Percentiles rank a stretch among this genome's conserved stretches.
These are phyloP conservation scores for Salmo trutta DNA, from an alignment of 2,797 vertebrate species.

Conservation along the genomic window DNA sequence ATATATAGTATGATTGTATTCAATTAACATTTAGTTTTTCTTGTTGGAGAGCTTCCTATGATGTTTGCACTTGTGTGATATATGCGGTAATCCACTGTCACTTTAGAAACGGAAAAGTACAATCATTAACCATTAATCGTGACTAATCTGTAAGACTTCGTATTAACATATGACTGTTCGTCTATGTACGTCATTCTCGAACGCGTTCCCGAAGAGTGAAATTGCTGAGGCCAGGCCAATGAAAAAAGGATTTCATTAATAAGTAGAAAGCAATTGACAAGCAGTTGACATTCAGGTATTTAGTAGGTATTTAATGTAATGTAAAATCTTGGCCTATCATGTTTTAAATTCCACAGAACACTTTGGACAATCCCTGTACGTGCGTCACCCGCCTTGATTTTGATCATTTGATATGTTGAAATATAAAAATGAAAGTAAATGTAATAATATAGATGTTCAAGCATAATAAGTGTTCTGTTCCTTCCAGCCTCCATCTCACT, in stretches of 20 bases:
- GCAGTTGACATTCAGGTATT: constrained; percentile 6
- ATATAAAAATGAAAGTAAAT: not conserved
- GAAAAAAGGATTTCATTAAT: constrained; percentile 36
- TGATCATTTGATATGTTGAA: not conserved
- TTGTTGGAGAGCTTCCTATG: constrained; percentile 1
- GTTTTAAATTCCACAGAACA: constrained; percentile 15
- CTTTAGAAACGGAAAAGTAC: constrained; percentile 21
- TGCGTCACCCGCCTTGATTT: not conserved
- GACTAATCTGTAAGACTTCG: not conserved
- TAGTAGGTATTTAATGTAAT: constrained; percentile 1
- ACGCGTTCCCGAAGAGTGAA: not conserved
- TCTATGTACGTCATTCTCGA: constrained; percentile 18
- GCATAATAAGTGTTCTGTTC: not conserved
- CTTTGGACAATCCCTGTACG: not conserved
- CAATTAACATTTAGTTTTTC: constrained; percentile 15
- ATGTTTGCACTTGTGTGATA: constrained; percentile 8
- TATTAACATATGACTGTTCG: constrained; percentile 4
- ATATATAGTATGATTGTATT: constrained; percentile 16
- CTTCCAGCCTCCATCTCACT: not conserved
- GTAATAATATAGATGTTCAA: not conserved
- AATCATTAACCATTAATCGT: constrained; percentile 3
- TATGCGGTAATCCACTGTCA: constrained; percentile 18
- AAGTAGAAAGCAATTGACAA: constrained; percentile 10
- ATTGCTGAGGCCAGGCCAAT: constrained; percentile 1
- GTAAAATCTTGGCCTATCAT: constrained; percentile 6